Evolutionary conservation across 37 sponge, comb jelly and placozoan genomes (phyloP), one percentile per base, ranked within the genome.

Genomic region (Oopsacas minuta): DNA sequence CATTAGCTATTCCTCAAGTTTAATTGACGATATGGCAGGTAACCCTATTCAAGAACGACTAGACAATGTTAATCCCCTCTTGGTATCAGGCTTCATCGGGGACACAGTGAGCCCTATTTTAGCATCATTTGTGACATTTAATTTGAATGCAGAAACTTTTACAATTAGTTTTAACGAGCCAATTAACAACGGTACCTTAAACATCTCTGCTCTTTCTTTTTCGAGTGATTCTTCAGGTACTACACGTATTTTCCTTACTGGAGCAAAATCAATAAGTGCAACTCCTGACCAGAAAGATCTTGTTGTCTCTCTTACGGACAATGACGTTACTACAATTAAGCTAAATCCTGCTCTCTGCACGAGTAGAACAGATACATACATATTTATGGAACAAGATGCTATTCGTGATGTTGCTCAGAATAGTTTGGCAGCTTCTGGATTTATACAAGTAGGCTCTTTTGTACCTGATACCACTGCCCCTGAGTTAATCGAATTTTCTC

Each of bases 81-180:
- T 39, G 38, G 90, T 95, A 10, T 23, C 83, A 7, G 85, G 82
- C 32, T 93, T 86, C 81, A 90, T 91, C 35, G 53, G 87, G 35
- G 96, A 95, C 84, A 46, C 83, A 15, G 61, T 85, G 8, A 52
- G 87, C n/a, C 96, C 96, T 52, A 37, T 52, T 1, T 86, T 95
- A 0, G n/a, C 81, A 17, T 36, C 82, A 12, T 95, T 61, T 84
- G 81, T 42, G 20, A 61, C 7, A 36, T 83, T 95, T 61, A 86
- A 92, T 53, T 85, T 93, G 22, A 81, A 81, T 5, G 25, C 53
- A 30, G 93, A 89, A 37, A 39, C 39, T 1, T 84, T 95, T 0
- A 36, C 75, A 0, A 81, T 95, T 28, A 89, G 86, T 0, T 95
- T 95, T 46, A 84, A 88, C 84, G 96, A 95, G 84, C 91, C 96